Evolutionary conservation across 2,113 vertebrate genomes (phyloP), one percentile per base, ranked within the genome.

Genomic region (Octodon degus): DNA sequence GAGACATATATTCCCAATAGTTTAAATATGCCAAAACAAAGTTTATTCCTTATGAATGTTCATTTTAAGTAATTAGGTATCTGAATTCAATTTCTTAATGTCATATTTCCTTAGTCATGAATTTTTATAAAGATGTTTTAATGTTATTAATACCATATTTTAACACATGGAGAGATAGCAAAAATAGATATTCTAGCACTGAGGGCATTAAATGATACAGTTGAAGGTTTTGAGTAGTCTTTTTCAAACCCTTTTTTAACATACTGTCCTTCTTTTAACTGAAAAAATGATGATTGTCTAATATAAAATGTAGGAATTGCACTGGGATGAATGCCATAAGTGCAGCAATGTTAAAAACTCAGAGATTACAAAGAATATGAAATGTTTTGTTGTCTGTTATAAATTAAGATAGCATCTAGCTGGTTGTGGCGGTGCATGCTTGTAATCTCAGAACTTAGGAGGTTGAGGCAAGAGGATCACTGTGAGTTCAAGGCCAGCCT

Each of bases 61-160:
- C 7, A 93, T 50, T 5, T 47, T 62, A 80, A 80, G 77, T 68
- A 50, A 55, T 43, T n/a, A 84, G 17, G 95, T 60, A 60, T 86
- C 91, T 97, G 87, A 96, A 95, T 62, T 76, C 22, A 63, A 40
- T 81, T 97, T 96, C 14, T 67, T 86, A 89, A 53, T 92, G 30
- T 63, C 77, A 65, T 86, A 27, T 84, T 92, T 93, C 72, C 60
- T 91, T 92, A 68, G 55, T 92, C 63, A 80, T 37, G 43, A 47
- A 80, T 86, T 87, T 80, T 67, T 91, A 65, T 32, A 90, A 74
- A 91, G 62, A 70, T 3, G 6, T 67, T 89, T 92, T 89, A 89
- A 72, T 20, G 32, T 4, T 74, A 84, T 90, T 87, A 84, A 92
- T 63, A 50, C 10, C 8, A 87, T 83, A 25, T 72, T 89, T 79